phyloP scores from a whole-genome alignment of 2,797 vertebrate species.

The Hippocampus kuda region DNA sequence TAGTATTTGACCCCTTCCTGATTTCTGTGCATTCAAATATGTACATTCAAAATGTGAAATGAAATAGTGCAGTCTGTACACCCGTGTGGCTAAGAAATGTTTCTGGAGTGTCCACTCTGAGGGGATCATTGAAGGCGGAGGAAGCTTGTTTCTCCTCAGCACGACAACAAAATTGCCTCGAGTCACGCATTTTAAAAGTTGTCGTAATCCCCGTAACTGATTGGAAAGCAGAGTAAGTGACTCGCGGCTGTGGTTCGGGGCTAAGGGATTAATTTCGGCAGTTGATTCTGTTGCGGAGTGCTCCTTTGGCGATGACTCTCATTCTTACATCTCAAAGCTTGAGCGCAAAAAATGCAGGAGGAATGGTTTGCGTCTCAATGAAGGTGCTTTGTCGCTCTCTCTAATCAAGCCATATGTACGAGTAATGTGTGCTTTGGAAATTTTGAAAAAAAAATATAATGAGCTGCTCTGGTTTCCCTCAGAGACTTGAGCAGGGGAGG shows the following conservation, averaged over 20 bases:
- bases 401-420: conserved; percentile 30
- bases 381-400: conserved; percentile 14
- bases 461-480: conserved; percentile 15
- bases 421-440: conserved; percentile 25
- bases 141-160: conserved; percentile 35
- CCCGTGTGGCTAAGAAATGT: conserved; percentile 9
- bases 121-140: conserved; percentile 19
- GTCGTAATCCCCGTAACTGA: conserved; percentile 55
- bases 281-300: conserved; percentile 13
- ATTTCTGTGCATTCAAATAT: too few relatives aligned
- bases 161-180: conserved; percentile 30
- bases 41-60: not conserved
- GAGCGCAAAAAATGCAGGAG: not conserved
- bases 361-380: conserved; percentile 2
- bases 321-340: conserved; percentile 10
- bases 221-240: conserved; percentile 41
- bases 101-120: conserved; percentile 21
- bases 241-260: conserved; percentile 29
- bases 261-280: conserved; percentile 12
- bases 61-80: conserved; percentile 8
- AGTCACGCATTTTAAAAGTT: conserved; percentile 42
- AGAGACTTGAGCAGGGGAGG: conserved; percentile 34
- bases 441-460: conserved; percentile 18
- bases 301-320: conserved; percentile 6
- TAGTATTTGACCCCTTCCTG: too few relatives aligned